Conservation (phyloP, 2,797 vertebrate genomes). For the Xenentodon cancila region DNA sequence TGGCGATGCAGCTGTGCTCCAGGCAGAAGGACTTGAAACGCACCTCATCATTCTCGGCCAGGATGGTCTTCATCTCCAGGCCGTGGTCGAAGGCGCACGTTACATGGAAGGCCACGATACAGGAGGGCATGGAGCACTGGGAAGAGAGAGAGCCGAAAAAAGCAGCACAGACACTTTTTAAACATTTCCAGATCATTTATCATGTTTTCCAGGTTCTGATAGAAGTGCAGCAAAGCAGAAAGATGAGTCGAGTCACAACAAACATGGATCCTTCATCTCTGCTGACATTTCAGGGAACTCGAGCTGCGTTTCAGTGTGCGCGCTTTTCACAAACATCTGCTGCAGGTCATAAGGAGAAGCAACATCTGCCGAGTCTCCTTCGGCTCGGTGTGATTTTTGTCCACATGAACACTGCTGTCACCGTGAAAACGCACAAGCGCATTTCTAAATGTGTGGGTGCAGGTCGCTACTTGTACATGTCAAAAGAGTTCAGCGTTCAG, state of each 20-base stretch:
- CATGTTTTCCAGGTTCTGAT: conserved; percentile 31
- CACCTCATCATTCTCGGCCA: conserved; percentile 96
- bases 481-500: conserved; percentile 31
- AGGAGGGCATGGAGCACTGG: conserved; percentile 96
- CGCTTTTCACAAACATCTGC: conserved; percentile 53
- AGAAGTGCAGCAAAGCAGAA: conserved; percentile 51
- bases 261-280: conserved; percentile 53
- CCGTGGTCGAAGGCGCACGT: conserved; percentile 96
- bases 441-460: conserved; percentile 14
- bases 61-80: conserved; percentile 95
- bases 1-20: conserved; percentile 86
- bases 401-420: conserved; percentile 27
- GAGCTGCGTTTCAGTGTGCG: conserved; percentile 30
- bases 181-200: conserved; percentile 45
- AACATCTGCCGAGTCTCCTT: conserved; percentile 52
- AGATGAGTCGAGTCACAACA: conserved; percentile 64
- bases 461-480: conserved; percentile 28
- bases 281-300: conserved; percentile 40
- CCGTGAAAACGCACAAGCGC: neutral
- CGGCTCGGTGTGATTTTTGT: conserved; percentile 42
- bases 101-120: conserved; percentile 96
- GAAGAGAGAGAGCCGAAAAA: neutral
- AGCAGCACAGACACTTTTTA: conserved; percentile 16
- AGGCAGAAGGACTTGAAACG: conserved; percentile 98
- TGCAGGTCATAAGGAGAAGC: conserved; percentile 60